Conservation (phyloP, 2,113 vertebrate genomes). For the Suncus etruscus region DNA sequence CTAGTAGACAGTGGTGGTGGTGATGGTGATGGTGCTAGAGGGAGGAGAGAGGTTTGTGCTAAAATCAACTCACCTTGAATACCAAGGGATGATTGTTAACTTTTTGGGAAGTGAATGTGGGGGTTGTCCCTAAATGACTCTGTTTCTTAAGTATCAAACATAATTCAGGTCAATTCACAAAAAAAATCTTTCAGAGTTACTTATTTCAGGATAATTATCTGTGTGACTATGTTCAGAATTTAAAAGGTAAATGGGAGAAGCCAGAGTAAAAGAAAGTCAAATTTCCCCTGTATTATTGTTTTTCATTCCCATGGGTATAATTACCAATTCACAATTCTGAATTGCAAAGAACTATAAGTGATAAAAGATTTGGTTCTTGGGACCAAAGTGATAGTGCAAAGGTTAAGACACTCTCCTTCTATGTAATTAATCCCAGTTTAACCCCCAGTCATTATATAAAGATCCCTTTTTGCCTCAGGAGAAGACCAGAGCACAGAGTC, state of each 20-base stretch:
- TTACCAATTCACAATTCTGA: not conserved
- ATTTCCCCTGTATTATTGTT: not conserved
- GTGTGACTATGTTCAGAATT: not conserved
- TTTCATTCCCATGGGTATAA: not conserved
- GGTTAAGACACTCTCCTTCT: too few species aligned
- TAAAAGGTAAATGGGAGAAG: conserved; percentile 1
- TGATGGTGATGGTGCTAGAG: too few species aligned
- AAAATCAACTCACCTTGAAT: not conserved
- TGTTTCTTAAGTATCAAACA: not conserved
- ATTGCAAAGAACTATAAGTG: not conserved
- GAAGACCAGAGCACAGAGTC: too few species aligned
- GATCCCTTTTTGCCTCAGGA: too few species aligned
- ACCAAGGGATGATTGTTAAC: not conserved
- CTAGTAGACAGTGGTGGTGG: not conserved
- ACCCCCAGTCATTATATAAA: too few species aligned
- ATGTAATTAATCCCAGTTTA: too few species aligned
- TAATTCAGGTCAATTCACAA: not conserved
- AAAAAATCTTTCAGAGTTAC: not conserved
- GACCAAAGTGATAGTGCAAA: too few species aligned
- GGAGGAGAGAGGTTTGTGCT: too few species aligned
- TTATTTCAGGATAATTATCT: conserved; percentile 6
- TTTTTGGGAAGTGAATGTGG: not conserved
- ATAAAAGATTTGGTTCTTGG: not conserved
- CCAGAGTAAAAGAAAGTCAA: not conserved
- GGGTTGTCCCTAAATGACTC: not conserved